phyloP scores from a whole-genome alignment of 2,888 invertebrate species.

The Trisateles emortualis region DNA sequence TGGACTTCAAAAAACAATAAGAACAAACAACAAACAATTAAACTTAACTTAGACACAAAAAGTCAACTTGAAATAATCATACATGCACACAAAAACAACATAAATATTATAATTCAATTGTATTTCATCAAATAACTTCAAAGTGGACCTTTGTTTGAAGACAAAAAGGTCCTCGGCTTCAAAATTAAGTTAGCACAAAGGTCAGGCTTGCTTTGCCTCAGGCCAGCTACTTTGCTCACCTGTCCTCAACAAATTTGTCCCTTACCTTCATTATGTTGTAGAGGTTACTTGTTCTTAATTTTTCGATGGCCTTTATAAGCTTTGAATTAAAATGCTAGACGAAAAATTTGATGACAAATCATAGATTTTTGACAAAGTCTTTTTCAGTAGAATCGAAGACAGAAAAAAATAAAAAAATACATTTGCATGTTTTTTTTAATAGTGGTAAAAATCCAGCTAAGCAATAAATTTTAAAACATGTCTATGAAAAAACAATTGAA shows the following conservation, averaged over 20 bases:
- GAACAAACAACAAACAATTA: too few relatives aligned
- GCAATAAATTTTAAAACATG: too few relatives aligned
- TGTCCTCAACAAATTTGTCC: constrained; percentile 4
- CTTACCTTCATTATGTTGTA: constrained; percentile 6
- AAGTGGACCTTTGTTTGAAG: constrained; percentile 10
- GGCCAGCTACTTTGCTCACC: constrained; percentile 8
- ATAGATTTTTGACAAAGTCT: too few relatives aligned
- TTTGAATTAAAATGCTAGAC: background rate
- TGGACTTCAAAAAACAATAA: too few relatives aligned
- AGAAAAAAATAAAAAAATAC: too few relatives aligned
- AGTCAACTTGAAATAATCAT: background rate
- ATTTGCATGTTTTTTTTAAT: too few relatives aligned
- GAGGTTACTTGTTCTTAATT: background rate
- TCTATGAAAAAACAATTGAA: too few relatives aligned
- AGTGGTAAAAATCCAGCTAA: too few relatives aligned
- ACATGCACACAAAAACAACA: background rate
- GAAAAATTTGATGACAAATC: too few relatives aligned
- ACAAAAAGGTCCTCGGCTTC: constrained; percentile 3
- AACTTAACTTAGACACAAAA: background rate
- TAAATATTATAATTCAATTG: constrained; percentile 4
- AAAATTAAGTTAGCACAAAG: constrained; percentile 16
- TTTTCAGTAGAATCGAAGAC: too few relatives aligned
- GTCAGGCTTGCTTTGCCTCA: constrained; percentile 8
- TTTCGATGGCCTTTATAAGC: background rate
- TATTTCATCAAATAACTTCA: constrained; percentile 18